A percentile compares a stretch with the other conserved stretches of the same genome.
Conservation (phyloP, 2,797 vertebrate genomes). For the Pseudochirops corinnae region DNA sequence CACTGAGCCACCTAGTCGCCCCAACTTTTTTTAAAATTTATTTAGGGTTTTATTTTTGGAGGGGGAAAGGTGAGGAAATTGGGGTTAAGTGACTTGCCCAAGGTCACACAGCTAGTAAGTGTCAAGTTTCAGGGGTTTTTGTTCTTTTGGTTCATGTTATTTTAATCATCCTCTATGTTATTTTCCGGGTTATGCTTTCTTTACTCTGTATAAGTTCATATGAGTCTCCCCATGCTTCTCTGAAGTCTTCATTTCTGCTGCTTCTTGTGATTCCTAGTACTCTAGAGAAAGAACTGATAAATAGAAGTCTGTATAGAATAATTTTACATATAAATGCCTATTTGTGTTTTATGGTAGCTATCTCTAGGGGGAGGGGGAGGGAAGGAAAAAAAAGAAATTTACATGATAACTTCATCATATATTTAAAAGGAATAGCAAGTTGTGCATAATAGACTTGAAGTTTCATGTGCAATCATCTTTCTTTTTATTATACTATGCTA, state of each 20-base stretch:
- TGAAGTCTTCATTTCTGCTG: background rate
- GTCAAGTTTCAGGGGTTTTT: background rate
- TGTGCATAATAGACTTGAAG: background rate
- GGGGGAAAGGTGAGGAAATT: too few relatives aligned
- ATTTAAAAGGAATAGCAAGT: background rate
- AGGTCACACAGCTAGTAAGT: too few relatives aligned
- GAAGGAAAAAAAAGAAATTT: background rate
- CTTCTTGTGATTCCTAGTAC: background rate
- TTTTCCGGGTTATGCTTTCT: background rate
- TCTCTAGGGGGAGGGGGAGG: background rate
- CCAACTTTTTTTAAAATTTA: too few relatives aligned
- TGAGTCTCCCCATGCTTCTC: background rate
- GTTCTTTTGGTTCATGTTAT: background rate
- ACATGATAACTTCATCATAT: background rate
- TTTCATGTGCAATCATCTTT: too few relatives aligned
- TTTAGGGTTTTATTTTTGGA: too few relatives aligned
- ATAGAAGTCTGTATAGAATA: background rate
- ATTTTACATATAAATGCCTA: background rate
- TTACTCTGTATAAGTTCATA: background rate
- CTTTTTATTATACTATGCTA: too few relatives aligned
- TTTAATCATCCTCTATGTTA: background rate
- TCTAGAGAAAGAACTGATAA: background rate
- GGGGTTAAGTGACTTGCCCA: too few relatives aligned
- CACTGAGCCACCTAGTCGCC: too few relatives aligned
- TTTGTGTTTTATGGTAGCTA: background rate